Evolutionary conservation across 2,113 vertebrate species (phyloP).

Genomic region (Sander vitreus): DNA sequence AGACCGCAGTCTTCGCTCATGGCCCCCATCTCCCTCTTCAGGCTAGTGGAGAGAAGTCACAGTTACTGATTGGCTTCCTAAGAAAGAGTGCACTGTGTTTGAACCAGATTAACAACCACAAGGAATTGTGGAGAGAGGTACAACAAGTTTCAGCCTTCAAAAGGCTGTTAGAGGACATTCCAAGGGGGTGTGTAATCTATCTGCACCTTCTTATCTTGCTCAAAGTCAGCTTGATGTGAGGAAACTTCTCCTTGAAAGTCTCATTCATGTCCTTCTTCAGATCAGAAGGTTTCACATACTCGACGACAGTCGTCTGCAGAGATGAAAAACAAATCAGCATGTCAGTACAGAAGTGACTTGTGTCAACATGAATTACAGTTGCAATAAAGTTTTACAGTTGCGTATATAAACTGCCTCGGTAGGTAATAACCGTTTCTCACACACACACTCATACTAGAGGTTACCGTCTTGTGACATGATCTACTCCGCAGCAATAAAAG

Average conservation of each 20-base stretch:
- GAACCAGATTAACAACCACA: not conserved
- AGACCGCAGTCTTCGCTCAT: conserved; percentile 93
- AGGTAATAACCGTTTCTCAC: not conserved
- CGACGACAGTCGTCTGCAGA: conserved; percentile 95
- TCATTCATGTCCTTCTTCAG: conserved; percentile 99
- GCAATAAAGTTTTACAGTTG: not conserved
- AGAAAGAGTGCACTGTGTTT: not conserved
- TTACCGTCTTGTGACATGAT: conserved; percentile 32
- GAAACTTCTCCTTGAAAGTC: conserved; percentile 96
- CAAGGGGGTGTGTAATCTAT: not conserved
- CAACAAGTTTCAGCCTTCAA: not conserved
- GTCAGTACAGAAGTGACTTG: not conserved
- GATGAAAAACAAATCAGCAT: not conserved
- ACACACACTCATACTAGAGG: not conserved
- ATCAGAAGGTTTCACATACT: conserved; percentile 97
- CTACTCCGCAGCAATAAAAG: conserved; percentile 15
- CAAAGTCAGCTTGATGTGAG: conserved; percentile 94
- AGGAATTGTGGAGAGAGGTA: not conserved
- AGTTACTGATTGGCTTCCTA: not conserved
- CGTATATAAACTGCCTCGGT: not conserved
- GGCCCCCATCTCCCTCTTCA: conserved; percentile 96
- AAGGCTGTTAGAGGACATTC: not conserved
- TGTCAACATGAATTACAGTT: not conserved
- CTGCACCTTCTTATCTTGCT: conserved; percentile 97
- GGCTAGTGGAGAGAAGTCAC: conserved; percentile 72